Conservation (phyloP, 2,888 invertebrate species). For the Drymonia ruficornis region DNA sequence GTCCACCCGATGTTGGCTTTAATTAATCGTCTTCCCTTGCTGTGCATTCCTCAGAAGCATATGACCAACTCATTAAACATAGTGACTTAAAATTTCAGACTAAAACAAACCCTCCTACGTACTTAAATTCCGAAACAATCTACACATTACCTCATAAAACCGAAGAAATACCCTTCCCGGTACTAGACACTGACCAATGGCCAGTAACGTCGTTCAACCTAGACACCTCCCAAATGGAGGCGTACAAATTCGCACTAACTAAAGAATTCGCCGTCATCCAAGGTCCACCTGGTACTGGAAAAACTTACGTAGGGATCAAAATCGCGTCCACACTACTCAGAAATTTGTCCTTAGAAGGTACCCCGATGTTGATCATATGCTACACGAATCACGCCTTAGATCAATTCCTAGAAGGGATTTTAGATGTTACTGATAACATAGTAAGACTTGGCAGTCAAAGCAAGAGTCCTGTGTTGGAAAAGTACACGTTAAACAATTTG, state of each 20-base stretch:
- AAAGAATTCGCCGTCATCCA: conserved; percentile 91
- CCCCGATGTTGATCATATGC: conserved; percentile 91
- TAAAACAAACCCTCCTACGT: conserved; percentile 61
- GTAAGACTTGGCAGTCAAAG: conserved; percentile 89
- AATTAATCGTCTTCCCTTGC: no score
- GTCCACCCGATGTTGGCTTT: no score
- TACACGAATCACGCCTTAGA: conserved; percentile 95
- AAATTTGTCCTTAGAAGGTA: conserved; percentile 83
- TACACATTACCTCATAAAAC: conserved; percentile 51
- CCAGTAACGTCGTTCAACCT: conserved; percentile 78
- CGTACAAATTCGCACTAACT: conserved; percentile 88
- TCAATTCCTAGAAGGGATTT: conserved; percentile 91
- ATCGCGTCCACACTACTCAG: conserved; percentile 88
- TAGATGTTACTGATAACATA: conserved; percentile 84
- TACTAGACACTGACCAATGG: conserved; percentile 70
- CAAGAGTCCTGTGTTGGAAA: conserved; percentile 82
- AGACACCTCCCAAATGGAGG: conserved; percentile 87
- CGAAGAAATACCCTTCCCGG: conserved; percentile 62
- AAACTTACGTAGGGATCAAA: conserved; percentile 92
- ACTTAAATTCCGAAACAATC: conserved; percentile 64
- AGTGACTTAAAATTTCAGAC: conserved; percentile 47
- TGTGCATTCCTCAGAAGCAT: no score
- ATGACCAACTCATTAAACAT: no score
- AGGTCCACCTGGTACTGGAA: conserved; percentile 96
- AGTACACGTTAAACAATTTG: conserved; percentile 77